Conservation (phyloP, 2,797 vertebrate species). For the Protosalanx chinensis region DNA sequence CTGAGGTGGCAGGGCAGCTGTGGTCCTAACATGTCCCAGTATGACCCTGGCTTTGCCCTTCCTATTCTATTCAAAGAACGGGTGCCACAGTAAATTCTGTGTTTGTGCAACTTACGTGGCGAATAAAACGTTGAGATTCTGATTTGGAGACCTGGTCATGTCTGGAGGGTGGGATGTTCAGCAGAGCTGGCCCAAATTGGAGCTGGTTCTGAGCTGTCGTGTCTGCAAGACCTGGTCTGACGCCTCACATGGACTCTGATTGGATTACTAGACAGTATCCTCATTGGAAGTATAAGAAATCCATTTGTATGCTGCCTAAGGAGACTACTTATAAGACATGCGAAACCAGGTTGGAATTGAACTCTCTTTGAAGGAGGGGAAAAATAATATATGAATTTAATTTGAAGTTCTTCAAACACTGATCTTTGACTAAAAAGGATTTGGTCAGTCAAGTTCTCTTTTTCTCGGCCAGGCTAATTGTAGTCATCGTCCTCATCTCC, state of each 20-base stretch:
- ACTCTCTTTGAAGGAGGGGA: neutral
- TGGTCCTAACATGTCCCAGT: neutral
- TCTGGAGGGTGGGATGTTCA: neutral
- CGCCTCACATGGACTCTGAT: neutral
- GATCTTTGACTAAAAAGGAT: neutral
- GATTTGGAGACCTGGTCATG: constrained; percentile 1
- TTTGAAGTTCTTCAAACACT: neutral
- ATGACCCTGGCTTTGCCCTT: neutral
- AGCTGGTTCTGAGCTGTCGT: neutral
- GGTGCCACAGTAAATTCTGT: neutral
- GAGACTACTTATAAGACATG: neutral
- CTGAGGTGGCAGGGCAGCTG: neutral
- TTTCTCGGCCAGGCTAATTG: neutral
- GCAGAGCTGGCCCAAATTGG: neutral
- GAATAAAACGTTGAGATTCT: no score
- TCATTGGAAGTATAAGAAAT: neutral
- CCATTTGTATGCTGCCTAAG: neutral
- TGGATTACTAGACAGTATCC: neutral
- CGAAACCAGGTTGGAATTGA: neutral
- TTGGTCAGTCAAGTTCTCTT: neutral
- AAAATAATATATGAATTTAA: neutral
- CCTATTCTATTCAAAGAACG: constrained; percentile 19
- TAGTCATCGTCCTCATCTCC: neutral
- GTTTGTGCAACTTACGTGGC: no score
- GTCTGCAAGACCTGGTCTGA: neutral